Percentiles rank a stretch among this genome's conserved stretches.
Evolutionary conservation across 2,797 vertebrate genomes (phyloP).

Genomic region (Cuniculus paca): DNA sequence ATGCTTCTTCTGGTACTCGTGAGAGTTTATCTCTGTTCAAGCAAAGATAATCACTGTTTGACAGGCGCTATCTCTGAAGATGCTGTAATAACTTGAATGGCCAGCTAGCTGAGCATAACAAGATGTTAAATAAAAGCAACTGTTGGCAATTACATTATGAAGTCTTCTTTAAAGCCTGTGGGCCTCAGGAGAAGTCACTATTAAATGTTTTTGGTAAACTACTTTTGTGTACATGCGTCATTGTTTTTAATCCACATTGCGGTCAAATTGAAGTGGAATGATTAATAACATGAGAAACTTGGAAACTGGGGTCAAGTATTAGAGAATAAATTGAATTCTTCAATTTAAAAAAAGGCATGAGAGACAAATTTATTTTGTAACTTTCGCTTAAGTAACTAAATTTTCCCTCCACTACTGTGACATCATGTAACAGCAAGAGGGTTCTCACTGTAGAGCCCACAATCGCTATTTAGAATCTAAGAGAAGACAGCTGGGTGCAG

Average conservation of each 20-base stretch:
- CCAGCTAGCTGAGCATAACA: not conserved
- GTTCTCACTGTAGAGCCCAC: not conserved
- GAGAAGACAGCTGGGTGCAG: not conserved
- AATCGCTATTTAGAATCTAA: not conserved
- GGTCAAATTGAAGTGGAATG: not conserved
- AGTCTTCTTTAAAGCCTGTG: not conserved
- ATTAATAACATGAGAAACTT: slow-evolving; percentile 41
- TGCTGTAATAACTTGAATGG: not conserved
- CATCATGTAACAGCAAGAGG: not conserved
- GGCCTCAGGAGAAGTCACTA: not conserved
- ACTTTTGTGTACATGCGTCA: not conserved
- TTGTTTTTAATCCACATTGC: not conserved
- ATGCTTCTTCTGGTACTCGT: not conserved
- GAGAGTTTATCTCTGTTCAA: not conserved
- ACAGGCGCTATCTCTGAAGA: not conserved
- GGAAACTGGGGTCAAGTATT: not conserved
- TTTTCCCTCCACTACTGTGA: not conserved
- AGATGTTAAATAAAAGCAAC: not conserved
- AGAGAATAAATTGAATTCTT: slow-evolving; percentile 17
- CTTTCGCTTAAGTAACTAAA: not conserved
- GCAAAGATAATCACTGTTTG: not conserved
- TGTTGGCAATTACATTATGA: not conserved
- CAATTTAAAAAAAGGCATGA: not conserved
- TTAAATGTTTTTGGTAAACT: not conserved
- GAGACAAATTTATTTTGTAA: not conserved